These are phyloP conservation scores for Dugesia japonica DNA, from an alignment of 2,888 invertebrate species.

Conservation along the genomic window DNA sequence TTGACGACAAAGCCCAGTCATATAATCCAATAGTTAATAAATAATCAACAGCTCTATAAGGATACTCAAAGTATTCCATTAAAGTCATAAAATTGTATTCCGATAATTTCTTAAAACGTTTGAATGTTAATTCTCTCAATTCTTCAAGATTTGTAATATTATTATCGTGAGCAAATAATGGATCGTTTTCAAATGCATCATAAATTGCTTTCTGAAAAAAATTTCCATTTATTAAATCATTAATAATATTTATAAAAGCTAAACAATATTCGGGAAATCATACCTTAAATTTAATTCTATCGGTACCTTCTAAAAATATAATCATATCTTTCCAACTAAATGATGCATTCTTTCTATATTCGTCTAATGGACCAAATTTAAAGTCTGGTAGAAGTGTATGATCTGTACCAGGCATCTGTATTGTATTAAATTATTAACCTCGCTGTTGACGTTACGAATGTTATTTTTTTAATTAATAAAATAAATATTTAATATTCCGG, in stretches of 20 bases:
- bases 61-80: background rate
- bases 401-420: background rate
- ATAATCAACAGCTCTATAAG: background rate
- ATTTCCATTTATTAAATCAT: slow-evolving; percentile 58
- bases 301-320: slow-evolving; percentile 63
- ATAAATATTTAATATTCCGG: background rate
- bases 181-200: background rate
- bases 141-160: background rate
- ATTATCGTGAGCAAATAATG: slow-evolving; percentile 1
- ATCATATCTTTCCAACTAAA: slow-evolving; percentile 75
- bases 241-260: too few relatives aligned
- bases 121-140: background rate
- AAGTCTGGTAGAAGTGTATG: slow-evolving; percentile 39
- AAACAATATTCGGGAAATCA: background rate
- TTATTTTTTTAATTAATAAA: background rate
- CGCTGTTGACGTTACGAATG: too few relatives aligned
- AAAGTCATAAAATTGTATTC: slow-evolving; percentile 17
- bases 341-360: slow-evolving; percentile 61
- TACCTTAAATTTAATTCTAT: slow-evolving; percentile 55
- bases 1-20: background rate
- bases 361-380: slow-evolving; percentile 59
- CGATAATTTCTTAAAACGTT: background rate
- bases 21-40: slow-evolving; percentile 8
- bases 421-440: too few relatives aligned
- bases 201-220: background rate